Base-by-base conservation (phyloP, 1,140 invertebrate species). In the Orchestia grillus region DNA sequence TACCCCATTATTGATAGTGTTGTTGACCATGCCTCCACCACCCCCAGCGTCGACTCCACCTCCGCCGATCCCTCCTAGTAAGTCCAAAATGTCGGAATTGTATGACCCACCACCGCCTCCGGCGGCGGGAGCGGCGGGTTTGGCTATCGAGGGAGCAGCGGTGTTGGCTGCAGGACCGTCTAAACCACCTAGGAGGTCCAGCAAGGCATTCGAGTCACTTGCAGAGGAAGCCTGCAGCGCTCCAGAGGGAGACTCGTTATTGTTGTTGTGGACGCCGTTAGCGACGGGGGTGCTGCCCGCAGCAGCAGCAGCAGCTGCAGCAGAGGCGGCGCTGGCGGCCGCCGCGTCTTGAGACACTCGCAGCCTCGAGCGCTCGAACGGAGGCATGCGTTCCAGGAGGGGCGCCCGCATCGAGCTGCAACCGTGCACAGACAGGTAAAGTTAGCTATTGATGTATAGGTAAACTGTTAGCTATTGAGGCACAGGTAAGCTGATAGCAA, bases 311-410 rank as follows among this genome's bases (percentile, higher is more conserved):
- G 23, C 44, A 40, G 92, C 92, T 6, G 92, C 92, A n/a, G 92
- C 92, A 28, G 92, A 19, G 44, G 90, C 92, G 47, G 92, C 92
- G 36, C 40, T 94, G 44, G 98, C 98, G 88, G 98, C 98, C 96
- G 62, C 96, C 95, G 47, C 95, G 44, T 95, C 57, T 96, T 96
- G 96, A 92, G 41, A 95, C 95, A 42, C 87, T 44, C 90, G 90
- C 41, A 96, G 77, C 53, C 91, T 94, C n/a, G 98, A 98, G 11
- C 98, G 98, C 97, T 99, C 98, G 98, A 99, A 97, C 23, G 99
- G 98, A 95, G 99, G 99, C 99, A 99, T 99, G 97, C 99, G 98
- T 97, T 99, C 99, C 97, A 99, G 97, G 47, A 99, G 97, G 43
- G 98, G 98, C 3, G 98, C 98, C 96, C 99, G 98, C 97, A 99